These are phyloP conservation scores for Ctenopoma kingsleyae DNA, from an alignment of 2,797 vertebrate genomes.

Conservation along the genomic window DNA sequence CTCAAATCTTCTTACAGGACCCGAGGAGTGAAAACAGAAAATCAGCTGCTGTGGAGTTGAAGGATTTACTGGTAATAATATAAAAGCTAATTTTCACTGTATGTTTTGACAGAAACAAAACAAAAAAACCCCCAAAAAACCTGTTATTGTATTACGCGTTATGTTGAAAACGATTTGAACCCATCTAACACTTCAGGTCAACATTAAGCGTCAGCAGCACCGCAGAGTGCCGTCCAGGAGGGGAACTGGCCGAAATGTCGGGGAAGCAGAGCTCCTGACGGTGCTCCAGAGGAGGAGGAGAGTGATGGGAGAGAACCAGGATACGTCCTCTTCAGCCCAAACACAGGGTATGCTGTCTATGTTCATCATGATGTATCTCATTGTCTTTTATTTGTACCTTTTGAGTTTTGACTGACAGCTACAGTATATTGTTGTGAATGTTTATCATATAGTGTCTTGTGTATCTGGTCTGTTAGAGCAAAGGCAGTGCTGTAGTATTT, in stretches of 20 bases:
- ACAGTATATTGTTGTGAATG: no score
- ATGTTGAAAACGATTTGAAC: neutral
- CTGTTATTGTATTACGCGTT: neutral
- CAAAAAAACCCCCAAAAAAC: neutral
- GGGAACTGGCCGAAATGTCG: constrained; percentile 57
- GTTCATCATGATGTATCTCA: neutral
- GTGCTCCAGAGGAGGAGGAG: constrained; percentile 86
- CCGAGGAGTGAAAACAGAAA: constrained; percentile 77
- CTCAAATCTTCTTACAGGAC: constrained; percentile 64
- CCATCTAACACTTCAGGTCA: constrained; percentile 65
- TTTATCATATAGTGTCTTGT: no score
- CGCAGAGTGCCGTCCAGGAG: constrained; percentile 61
- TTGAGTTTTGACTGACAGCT: neutral
- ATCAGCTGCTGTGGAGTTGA: constrained; percentile 83
- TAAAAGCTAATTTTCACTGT: neutral
- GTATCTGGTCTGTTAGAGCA: no score
- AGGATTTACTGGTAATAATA: constrained; percentile 84
- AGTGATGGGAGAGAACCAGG: constrained; percentile 70
- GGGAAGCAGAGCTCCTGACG: constrained; percentile 80
- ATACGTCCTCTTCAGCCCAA: neutral
- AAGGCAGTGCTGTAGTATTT: no score
- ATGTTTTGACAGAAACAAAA: neutral
- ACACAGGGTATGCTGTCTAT: constrained; percentile 45
- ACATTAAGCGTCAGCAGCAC: constrained; percentile 58
- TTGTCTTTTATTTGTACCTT: neutral